phyloP scores from a whole-genome alignment of 2,113 vertebrate species.

The Ageneiosus marmoratus region DNA sequence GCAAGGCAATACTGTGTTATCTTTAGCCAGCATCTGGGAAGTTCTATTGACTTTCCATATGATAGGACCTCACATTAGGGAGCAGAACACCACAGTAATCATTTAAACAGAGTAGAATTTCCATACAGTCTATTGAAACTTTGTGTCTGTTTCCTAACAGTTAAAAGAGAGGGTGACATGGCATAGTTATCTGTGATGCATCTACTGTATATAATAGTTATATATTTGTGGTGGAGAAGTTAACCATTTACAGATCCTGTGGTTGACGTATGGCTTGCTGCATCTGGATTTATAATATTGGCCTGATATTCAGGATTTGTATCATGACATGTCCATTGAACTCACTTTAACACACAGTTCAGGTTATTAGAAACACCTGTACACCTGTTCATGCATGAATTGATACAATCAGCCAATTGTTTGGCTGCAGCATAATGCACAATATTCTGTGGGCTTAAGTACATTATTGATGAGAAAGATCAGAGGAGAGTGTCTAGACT shows the following conservation, averaged over 20 bases:
- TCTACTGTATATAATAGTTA: slow-evolving; percentile 8
- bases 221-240: slow-evolving; percentile 1
- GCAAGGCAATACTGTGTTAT: slow-evolving; percentile 17
- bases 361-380: neutral
- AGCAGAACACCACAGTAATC: neutral
- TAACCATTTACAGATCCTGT: slow-evolving; percentile 29
- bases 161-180: slow-evolving; percentile 4
- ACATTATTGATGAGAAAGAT: neutral
- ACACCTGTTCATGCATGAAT: neutral
- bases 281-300: neutral
- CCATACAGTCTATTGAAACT: slow-evolving; percentile 11
- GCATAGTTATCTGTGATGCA: slow-evolving; percentile 28
- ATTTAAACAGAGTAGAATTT: slow-evolving; percentile 26
- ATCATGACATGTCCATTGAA: neutral
- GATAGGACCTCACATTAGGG: slow-evolving; percentile 32
- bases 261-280: neutral
- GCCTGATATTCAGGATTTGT: neutral
- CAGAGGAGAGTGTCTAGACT: neutral
- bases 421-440: neutral
- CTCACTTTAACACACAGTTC: neutral
- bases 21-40: slow-evolving; percentile 35
- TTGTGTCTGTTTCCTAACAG: slow-evolving; percentile 27
- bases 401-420: neutral
- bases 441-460: neutral
- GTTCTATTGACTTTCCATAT: slow-evolving; percentile 35